These are phyloP conservation scores for Sphaerophoria rueppellii DNA, from an alignment of 2,888 invertebrate genomes.

Conservation along the genomic window DNA sequence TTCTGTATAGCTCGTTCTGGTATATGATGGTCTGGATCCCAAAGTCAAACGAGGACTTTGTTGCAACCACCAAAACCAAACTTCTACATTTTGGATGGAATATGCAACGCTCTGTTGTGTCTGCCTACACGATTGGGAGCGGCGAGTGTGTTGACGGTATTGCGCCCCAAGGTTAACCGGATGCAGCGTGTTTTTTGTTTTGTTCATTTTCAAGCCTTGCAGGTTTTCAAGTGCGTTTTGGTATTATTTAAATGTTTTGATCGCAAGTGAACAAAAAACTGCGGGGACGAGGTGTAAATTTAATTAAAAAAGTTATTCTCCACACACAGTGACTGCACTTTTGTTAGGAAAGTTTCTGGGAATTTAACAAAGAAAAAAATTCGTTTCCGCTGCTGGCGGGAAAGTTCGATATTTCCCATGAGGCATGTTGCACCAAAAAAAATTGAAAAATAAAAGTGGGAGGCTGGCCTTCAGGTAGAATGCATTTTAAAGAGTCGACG, in stretches of 20 bases:
- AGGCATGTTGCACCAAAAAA: background rate
- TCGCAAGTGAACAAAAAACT: background rate
- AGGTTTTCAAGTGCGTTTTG: conserved; percentile 50
- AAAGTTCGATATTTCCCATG: conserved; percentile 20
- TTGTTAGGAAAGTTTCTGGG: background rate
- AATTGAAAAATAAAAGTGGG: background rate
- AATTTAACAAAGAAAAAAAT: background rate
- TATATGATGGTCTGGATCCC: conserved; percentile 5
- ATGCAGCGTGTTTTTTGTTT: background rate
- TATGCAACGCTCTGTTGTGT: conserved; percentile 11
- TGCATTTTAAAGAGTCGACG: background rate
- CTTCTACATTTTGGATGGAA: background rate
- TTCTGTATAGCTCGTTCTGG: background rate
- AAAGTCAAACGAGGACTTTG: conserved; percentile 22
- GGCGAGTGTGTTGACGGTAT: background rate
- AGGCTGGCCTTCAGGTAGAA: background rate
- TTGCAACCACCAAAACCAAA: background rate
- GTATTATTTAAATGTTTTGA: conserved; percentile 35
- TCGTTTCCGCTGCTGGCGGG: conserved; percentile 17
- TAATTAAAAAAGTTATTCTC: conserved; percentile 56
- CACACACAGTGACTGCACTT: conserved; percentile 23
- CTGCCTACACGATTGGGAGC: conserved; percentile 50
- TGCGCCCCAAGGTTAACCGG: conserved; percentile 45
- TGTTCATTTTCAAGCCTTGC: background rate
- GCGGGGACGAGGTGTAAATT: conserved; percentile 37